Base-by-base conservation (phyloP, 30 jellyfish, hydroid and myxozoan genomes). In the Turritopsis rubra region DNA sequence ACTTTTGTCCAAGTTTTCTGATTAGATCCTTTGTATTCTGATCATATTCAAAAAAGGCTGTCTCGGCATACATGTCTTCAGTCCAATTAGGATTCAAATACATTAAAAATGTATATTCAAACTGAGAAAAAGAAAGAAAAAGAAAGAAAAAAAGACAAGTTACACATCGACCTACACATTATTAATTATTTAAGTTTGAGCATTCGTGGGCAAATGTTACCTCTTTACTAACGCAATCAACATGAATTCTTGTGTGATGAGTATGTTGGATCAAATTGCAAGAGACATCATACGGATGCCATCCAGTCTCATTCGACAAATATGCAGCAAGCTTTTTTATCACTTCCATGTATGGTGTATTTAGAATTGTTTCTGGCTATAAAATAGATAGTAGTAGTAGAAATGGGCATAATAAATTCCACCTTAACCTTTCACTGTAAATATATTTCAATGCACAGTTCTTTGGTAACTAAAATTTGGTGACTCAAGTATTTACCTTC, bases 251-350 rank as follows among this genome's bases (percentile, higher is more conserved):
- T 30, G 96, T 82, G 52, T 84, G 90, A 70, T 89, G 94, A 1
- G 90, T 60, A 70, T 85, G 93, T 81, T 85, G 96, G 23, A 89
- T 84, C 29, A 85, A 82, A 88, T 89, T 89, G 92, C 86, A 82
- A 8, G 96, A 88, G 5, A 89, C 90, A 81, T 89, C 96, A 77
- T 89, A 89, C 1, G 96, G 96, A 65, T 22, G 80, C 96, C 96
- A 89, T 19, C 76, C 85, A 18, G 79, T 84, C 52, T 88, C 89
- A 21, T 87, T 87, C 19, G 91, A 77, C 27, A 88, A 41, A 79
- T 7, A 88, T 31, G 96, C 86, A 29, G 84, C 75, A 83, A 88
- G 68, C 24, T 83, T 85, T 70, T 82, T 65, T 5, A 88, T 54
- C 3, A 88, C 65, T 30, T 71, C 82, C 75, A 75, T 52, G 65